Percentiles rank a stretch among this genome's conserved stretches.
Conservation (phyloP, 2,797 vertebrate genomes). For the Neosilurus hyrtlii region DNA sequence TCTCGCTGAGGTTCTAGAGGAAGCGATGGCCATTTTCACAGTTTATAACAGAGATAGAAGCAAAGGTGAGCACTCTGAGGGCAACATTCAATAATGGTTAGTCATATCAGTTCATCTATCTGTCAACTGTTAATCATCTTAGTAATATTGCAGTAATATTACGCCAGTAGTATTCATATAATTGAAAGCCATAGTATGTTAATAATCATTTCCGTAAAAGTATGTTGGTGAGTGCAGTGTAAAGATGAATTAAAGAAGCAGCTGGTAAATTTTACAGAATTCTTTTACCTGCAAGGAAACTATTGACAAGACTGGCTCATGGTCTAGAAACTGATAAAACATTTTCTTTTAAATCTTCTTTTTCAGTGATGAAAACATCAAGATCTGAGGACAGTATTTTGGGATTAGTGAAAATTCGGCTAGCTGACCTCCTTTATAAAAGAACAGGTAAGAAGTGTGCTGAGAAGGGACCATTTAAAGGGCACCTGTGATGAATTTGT, state of each 20-base stretch:
- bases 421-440: conserved; percentile 72
- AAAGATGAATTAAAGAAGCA: not conserved
- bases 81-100: not conserved
- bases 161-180: not conserved
- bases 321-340: not conserved
- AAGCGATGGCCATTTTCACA: conserved; percentile 77
- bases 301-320: not conserved
- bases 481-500: no score
- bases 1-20: conserved; percentile 85
- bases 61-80: conserved; percentile 57
- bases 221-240: not conserved
- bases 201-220: not conserved
- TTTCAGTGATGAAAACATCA: conserved; percentile 45
- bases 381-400: conserved; percentile 65
- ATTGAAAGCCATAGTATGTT: not conserved
- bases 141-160: not conserved
- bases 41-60: conserved; percentile 80
- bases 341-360: not conserved
- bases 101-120: not conserved
- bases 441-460: conserved; percentile 67
- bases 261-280: not conserved
- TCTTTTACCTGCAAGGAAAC: not conserved
- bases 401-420: conserved; percentile 69
- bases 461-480: not conserved
- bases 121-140: not conserved